phyloP scores from a whole-genome alignment of 1,140 invertebrate genomes.

The Anoplolepis gracilipes region DNA sequence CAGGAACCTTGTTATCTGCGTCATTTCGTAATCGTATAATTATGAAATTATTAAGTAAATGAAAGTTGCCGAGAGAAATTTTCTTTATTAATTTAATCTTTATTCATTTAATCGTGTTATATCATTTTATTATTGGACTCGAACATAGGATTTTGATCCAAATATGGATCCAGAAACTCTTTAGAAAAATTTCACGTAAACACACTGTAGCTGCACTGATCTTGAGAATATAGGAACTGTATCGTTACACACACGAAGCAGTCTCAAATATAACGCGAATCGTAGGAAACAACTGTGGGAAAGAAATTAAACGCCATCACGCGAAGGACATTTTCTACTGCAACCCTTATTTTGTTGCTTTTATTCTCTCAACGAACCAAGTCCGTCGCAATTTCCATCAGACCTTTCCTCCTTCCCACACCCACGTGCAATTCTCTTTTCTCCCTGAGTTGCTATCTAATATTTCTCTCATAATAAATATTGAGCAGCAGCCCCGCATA shows the following conservation, averaged over 20 bases:
- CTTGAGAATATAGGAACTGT: slow-evolving; percentile 4
- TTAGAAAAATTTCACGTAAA: slow-evolving; percentile 1
- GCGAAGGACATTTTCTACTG: slow-evolving; percentile 27
- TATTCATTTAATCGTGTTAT: neutral
- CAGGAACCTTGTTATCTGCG: neutral
- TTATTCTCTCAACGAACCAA: slow-evolving; percentile 7
- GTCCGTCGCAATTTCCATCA: neutral
- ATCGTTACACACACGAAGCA: slow-evolving; percentile 37
- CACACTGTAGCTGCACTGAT: neutral
- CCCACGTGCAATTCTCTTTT: neutral
- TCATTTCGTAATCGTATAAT: neutral
- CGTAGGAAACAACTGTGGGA: neutral
- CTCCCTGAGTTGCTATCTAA: neutral
- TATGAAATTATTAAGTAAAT: neutral
- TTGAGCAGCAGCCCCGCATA: neutral
- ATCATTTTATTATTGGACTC: neutral
- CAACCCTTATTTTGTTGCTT: slow-evolving; percentile 21
- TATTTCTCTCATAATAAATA: slow-evolving; percentile 41
- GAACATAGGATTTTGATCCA: neutral
- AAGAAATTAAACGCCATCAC: slow-evolving; percentile 16
- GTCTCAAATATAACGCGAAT: neutral
- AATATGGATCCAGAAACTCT: neutral
- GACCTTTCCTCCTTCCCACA: neutral
- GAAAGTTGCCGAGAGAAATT: neutral
- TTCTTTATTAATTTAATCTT: neutral